Base-by-base conservation (phyloP, 2,113 vertebrate species). In the Polypterus senegalus region DNA sequence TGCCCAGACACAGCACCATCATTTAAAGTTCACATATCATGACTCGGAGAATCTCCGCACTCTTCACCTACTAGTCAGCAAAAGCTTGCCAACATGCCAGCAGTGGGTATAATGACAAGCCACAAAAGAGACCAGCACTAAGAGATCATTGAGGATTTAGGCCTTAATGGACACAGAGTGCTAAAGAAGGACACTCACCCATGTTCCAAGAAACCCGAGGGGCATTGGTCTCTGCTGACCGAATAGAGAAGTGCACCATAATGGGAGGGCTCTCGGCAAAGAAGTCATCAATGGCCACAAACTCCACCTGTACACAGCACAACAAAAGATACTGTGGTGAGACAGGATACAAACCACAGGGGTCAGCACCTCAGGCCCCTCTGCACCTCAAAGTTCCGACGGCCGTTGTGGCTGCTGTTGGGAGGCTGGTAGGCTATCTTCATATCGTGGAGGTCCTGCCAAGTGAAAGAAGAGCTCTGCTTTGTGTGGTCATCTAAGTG, bases 401-500 rank as follows among this genome's bases (percentile, higher is more conserved):
- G 85, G 4, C 60, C 71, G 4, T 67, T 56, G 53, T 70, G 71
- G 75, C 86, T 84, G 73, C 65, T 68, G 10, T 85, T 76, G 1
- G 81, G 83, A 6, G 86, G 84, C 79, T 92, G 89, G 75, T 86
- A 92, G 51, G 81, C 83, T 53, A 81, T 70, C 69, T 85, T 85
- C 81, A 85, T 83, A 47, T 86, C 74, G 43, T 79, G 70, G n/a
- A 89, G 77, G 74, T 83, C 87, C 66, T 65, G 60, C 81, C 57
- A 75, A 58, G 72, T 80, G 73, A 92, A 87, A 62, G 87, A 83
- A 7, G 61, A 57, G 61, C 65, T 7, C 3, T 76, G 52, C 69
- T 80, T 78, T 4, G 66, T 82, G 68, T 69, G 70, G 69, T 79
- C 83, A 1, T 89, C 81, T 69, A 83, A 61, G 66, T 49, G 80